These are phyloP conservation scores for Morpho deidamia DNA, from an alignment of 2,888 invertebrate genomes.

Conservation along the genomic window DNA sequence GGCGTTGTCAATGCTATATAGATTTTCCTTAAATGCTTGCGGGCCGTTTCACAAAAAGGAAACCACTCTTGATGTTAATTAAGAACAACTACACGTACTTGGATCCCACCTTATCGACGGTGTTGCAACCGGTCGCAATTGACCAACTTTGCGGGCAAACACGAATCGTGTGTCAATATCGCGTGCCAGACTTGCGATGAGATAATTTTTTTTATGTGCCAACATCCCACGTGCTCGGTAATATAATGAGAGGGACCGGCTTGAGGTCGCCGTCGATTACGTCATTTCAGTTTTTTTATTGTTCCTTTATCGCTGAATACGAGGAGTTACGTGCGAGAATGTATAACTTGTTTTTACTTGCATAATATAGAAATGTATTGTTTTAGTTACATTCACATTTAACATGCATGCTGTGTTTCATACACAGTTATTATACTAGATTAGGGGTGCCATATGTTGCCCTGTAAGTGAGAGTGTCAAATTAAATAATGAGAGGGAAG, in stretches of 20 bases:
- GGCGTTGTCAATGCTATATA: no score
- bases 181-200: slow-evolving; percentile 11
- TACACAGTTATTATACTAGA: no score
- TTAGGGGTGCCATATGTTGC: no score
- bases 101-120: slow-evolving; percentile 1
- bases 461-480: no score
- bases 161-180: slow-evolving; percentile 12
- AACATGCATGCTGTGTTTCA: background rate
- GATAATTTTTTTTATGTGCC: slow-evolving; percentile 17
- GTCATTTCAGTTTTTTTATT: slow-evolving; percentile 20
- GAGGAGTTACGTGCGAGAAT: slow-evolving; percentile 11
- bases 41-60: background rate
- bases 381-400: slow-evolving; percentile 18
- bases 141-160: slow-evolving; percentile 3
- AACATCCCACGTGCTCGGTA: slow-evolving; percentile 21
- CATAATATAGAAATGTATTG: slow-evolving; percentile 3
- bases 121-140: slow-evolving; percentile 4
- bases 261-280: slow-evolving; percentile 26
- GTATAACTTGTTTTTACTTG: slow-evolving; percentile 9
- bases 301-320: background rate
- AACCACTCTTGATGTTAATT: background rate
- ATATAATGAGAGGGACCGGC: slow-evolving; percentile 17
- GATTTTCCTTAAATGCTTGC: background rate
- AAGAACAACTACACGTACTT: slow-evolving; percentile 3
- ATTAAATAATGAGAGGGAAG: no score